Conservation (phyloP, 2,797 vertebrate genomes). For the Anabacerthia variegaticeps region DNA sequence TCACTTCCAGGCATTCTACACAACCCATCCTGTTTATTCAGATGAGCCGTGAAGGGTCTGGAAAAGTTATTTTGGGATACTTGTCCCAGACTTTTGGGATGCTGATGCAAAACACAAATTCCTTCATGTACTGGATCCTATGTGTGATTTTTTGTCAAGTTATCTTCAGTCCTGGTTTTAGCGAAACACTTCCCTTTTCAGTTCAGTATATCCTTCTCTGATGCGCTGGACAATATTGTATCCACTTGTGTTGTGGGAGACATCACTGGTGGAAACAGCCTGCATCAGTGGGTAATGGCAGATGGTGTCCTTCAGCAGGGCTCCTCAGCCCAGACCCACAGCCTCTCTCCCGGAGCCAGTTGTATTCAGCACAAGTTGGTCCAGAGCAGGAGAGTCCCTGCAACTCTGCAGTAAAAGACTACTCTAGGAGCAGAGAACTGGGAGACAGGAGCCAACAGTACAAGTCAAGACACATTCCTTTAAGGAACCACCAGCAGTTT, state of each 20-base stretch:
- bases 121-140: not conserved
- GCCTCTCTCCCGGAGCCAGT: not conserved
- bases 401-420: not conserved
- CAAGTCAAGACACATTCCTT: not conserved
- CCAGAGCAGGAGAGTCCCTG: not conserved
- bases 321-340: not conserved
- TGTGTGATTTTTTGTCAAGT: not conserved
- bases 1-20: slow-evolving; percentile 57
- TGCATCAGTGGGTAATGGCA: not conserved
- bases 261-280: not conserved
- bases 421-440: not conserved
- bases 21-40: slow-evolving; percentile 49
- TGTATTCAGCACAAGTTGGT: not conserved
- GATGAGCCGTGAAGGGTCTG: not conserved
- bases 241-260: rapidly evolving
- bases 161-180: not conserved
- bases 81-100: not conserved
- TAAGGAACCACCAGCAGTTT: not conserved
- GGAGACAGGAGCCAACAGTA: not conserved
- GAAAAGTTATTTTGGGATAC: slow-evolving; percentile 21
- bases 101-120: not conserved
- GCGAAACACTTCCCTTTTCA: not conserved
- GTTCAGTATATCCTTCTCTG: not conserved
- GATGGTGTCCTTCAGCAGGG: not conserved
- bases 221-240: rapidly evolving